Conservation (phyloP, 1,140 invertebrate species). For the Papilio aristodemus region DNA sequence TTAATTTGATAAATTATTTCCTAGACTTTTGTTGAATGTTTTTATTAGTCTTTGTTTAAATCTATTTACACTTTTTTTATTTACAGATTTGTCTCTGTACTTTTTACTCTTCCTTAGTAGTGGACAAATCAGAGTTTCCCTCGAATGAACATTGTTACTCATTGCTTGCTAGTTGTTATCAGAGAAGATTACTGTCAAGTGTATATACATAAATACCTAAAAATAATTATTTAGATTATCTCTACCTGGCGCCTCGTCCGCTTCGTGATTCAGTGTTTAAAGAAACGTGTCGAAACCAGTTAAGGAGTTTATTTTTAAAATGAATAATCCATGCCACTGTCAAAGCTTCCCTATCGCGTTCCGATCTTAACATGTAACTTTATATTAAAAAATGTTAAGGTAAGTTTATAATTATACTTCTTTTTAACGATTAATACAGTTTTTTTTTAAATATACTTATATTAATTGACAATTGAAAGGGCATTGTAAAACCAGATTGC, state of each 20-base stretch:
- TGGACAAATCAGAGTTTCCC: background rate
- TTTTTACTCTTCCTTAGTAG: background rate
- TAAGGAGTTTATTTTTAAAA: background rate
- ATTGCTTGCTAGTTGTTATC: constrained; percentile 6
- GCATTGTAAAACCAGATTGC: no score
- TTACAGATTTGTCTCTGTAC: no score
- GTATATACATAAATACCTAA: background rate
- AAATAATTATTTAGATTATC: background rate
- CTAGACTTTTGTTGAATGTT: no score
- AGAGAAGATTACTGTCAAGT: background rate
- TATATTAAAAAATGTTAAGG: background rate
- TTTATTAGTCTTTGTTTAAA: no score
- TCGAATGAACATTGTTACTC: background rate
- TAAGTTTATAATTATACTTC: constrained; percentile 3
- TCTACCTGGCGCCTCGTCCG: background rate
- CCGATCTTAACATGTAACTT: background rate
- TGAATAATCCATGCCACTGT: constrained; percentile 9
- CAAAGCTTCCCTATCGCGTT: background rate
- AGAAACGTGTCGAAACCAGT: constrained; percentile 7
- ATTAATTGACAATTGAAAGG: background rate
- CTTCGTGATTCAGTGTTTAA: constrained; percentile 1
- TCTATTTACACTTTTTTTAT: no score
- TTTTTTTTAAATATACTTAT: no score
- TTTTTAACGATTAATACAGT: no score
- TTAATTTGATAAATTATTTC: no score